phyloP scores from a whole-genome alignment of 2,888 invertebrate species.

The Orthosia cruda region DNA sequence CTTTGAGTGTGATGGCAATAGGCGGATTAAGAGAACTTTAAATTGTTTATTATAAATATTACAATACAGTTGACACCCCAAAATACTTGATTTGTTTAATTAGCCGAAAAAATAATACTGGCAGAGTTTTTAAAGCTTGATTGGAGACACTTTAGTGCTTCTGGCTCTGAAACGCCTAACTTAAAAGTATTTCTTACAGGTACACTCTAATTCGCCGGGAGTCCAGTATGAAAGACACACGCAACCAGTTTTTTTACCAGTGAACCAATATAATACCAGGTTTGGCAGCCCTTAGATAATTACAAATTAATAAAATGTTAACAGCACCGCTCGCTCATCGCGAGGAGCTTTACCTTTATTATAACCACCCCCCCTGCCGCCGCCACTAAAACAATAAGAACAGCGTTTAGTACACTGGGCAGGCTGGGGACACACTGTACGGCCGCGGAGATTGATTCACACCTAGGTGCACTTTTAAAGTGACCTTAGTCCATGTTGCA shows the following conservation, averaged over 20 bases:
- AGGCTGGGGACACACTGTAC: slow-evolving; percentile 91
- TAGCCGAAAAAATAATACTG: slow-evolving; percentile 13
- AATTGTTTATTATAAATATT: slow-evolving; percentile 14
- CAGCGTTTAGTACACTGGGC: slow-evolving; percentile 94
- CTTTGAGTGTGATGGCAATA: slow-evolving; percentile 40
- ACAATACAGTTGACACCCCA: slow-evolving; percentile 11
- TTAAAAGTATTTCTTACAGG: slow-evolving; percentile 18
- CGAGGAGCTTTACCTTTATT: slow-evolving; percentile 98
- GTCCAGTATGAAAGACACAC: slow-evolving; percentile 25
- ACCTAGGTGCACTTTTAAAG: slow-evolving; percentile 89
- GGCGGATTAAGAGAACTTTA: slow-evolving; percentile 10
- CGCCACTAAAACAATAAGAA: slow-evolving; percentile 98
- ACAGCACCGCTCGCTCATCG: slow-evolving; percentile 94
- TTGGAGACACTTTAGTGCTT: slow-evolving; percentile 20
- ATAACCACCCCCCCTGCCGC: slow-evolving; percentile 98
- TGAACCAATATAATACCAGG: slow-evolving; percentile 75
- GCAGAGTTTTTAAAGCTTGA: slow-evolving; percentile 2
- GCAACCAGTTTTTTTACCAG: slow-evolving; percentile 63
- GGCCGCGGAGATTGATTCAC: slow-evolving; percentile 91
- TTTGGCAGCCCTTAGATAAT: slow-evolving; percentile 91
- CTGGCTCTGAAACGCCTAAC: slow-evolving; percentile 22
- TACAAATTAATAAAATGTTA: slow-evolving; percentile 92
- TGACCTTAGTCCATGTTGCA: slow-evolving; percentile 88
- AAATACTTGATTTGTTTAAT: slow-evolving; percentile 19
- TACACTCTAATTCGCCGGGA: slow-evolving; percentile 30